phyloP scores from a whole-genome alignment of 2,113 vertebrate species.

The Pedetes capensis region DNA sequence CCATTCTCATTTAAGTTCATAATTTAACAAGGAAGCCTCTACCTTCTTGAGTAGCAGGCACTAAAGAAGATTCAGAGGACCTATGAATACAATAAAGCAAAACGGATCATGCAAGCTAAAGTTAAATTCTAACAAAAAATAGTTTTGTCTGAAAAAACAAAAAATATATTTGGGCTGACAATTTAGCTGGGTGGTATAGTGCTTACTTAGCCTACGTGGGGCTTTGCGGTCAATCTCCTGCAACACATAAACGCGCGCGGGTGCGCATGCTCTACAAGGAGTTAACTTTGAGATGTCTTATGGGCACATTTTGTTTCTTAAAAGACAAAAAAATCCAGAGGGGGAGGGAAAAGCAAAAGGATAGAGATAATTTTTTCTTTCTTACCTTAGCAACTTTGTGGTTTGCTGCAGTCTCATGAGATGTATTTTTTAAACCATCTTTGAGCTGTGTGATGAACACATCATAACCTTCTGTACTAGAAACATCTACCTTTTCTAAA shows the following conservation, averaged over 20 bases:
- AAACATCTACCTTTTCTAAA: slow-evolving; percentile 97
- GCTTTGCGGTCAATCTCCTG: neutral
- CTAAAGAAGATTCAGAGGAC: neutral
- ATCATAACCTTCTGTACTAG: slow-evolving; percentile 96
- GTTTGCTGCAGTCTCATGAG: slow-evolving; percentile 99
- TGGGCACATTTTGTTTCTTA: neutral
- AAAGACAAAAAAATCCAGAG: slow-evolving; percentile 19
- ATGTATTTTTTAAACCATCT: slow-evolving; percentile 99
- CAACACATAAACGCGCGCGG: too few species aligned
- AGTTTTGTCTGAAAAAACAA: too few species aligned
- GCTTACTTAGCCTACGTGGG: neutral
- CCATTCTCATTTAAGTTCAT: neutral
- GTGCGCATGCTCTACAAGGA: too few species aligned
- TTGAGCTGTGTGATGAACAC: slow-evolving; percentile 97
- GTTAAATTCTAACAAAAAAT: neutral
- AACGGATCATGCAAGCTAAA: neutral
- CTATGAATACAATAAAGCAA: neutral
- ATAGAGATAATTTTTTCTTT: neutral
- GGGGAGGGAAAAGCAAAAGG: neutral
- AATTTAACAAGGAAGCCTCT: neutral
- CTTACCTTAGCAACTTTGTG: slow-evolving; percentile 99
- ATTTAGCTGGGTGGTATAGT: neutral
- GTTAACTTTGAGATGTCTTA: slow-evolving; percentile 6
- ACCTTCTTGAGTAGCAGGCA: neutral
- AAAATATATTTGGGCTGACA: neutral